Base-by-base conservation (phyloP, 1,140 invertebrate species). In the Aphelenchoides fujianensis region DNA sequence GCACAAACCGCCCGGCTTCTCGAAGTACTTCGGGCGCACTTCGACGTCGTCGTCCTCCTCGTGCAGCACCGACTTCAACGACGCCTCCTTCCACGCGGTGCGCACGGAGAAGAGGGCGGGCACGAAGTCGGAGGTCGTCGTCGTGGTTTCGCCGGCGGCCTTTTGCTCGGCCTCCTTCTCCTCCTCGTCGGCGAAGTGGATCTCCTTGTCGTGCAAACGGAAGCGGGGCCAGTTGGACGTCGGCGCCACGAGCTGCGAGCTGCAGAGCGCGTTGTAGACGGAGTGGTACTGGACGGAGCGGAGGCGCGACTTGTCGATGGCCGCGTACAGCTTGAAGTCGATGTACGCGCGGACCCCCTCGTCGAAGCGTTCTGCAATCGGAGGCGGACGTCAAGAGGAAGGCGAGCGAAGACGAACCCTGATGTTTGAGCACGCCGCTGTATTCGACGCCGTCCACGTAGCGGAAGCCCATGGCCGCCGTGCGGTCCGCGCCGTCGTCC, bases 181-280 rank as follows among this genome's bases (percentile, higher is more conserved):
- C 23, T 59, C 55, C 7, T 5, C 19, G 23, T 59, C 55, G 55
- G 5, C 5, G 19, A 7, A 59, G 7, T 7, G 12, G 19, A 59
- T 5, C 34, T 59, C 5, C 23, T 7, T 5, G 23, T 59, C 55
- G 34, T 5, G 5, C 55, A 59, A 59, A 30, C 5, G 5, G 19
- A 23, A 5, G 12, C 34, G 28, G 12, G 55, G 55, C 55, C 55
- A 59, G 28, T 59, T 59, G 7, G 5, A 7, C 19, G 23, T 19
- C 19, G 55, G 19, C 5, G 19, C 7, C 27, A 59, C 34, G 5
- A 59, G 5, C 34, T 59, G 55, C 55, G 19, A 59, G 19, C 55
- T 59, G 55, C 55, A 59, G 5, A 59, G 19, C 19, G 55, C 55
- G 55, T 59, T 59, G 55, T 59, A 59, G 19, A 5, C 5, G 34